phyloP scores from a whole-genome alignment of 2,888 invertebrate species.

The Pseudoips prasinana region DNA sequence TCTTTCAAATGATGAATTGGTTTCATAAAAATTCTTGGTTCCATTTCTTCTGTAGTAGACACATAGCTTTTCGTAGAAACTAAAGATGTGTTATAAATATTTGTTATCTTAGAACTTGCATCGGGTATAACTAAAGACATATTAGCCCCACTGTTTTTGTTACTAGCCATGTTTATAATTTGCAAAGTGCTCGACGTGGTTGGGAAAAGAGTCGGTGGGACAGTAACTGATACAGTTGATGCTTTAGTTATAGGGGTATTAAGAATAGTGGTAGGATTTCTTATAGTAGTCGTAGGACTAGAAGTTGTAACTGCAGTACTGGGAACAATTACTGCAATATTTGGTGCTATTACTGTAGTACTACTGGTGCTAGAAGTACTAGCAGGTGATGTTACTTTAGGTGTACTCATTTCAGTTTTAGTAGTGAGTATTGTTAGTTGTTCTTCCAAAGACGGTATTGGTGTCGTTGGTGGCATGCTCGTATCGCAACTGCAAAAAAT shows the following conservation, averaged over 20 bases:
- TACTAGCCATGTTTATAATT: too few relatives aligned
- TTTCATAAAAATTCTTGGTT: conserved; percentile 16
- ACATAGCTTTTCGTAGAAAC: conserved; percentile 18
- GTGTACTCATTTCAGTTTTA: conserved; percentile 33
- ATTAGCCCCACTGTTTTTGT: too few relatives aligned
- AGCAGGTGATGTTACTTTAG: conserved; percentile 34
- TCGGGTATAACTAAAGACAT: too few relatives aligned
- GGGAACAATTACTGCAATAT: conserved; percentile 1
- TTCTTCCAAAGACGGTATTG: conserved; percentile 54
- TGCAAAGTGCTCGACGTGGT: conserved; percentile 4
- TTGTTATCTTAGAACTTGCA: too few relatives aligned
- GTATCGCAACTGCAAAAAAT: conserved; percentile 66
- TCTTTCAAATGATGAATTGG: conserved; percentile 41
- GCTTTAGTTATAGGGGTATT: conserved; percentile 1
- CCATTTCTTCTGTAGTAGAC: conserved; percentile 20
- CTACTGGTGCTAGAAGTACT: conserved; percentile 22
- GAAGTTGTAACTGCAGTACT: conserved; percentile 8
- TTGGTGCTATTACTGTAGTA: conserved; percentile 4
- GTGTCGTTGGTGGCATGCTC: conserved; percentile 55
- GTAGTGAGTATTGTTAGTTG: conserved; percentile 63
- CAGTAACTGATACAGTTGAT: conserved; percentile 1
- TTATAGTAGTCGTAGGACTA: conserved; percentile 1
- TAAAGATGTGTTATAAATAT: conserved; percentile 15
- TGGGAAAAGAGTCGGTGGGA: conserved; percentile 1
- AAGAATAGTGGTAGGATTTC: conserved; percentile 14